Evolutionary conservation across 2,888 invertebrate species (phyloP).

Genomic region (Caenorhabditis sp.): DNA sequence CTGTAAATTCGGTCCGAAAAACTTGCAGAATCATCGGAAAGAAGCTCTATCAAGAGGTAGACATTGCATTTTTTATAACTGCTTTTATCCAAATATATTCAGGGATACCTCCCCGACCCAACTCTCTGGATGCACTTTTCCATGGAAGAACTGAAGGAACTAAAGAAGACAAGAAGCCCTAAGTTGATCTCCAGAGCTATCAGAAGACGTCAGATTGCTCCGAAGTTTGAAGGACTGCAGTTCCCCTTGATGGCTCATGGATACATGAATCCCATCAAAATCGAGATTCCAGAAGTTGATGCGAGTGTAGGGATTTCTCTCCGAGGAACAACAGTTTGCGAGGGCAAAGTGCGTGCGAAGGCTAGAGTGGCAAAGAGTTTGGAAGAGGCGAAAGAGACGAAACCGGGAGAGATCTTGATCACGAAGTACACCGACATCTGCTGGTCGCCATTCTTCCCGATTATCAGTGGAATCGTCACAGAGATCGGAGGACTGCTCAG

Average conservation of each 20-base stretch:
- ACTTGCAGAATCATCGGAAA: conserved; percentile 66
- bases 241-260: conserved; percentile 87
- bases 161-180: conserved; percentile 65
- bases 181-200: conserved; percentile 86
- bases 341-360: conserved; percentile 87
- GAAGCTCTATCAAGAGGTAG: conserved; percentile 62
- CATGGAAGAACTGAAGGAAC: conserved; percentile 83
- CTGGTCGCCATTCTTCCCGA: conserved; percentile 85
- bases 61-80: not conserved
- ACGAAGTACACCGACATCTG: conserved; percentile 85
- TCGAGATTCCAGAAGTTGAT: conserved; percentile 43
- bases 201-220: conserved; percentile 87
- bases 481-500: conserved; percentile 85
- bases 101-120: conserved; percentile 84
- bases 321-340: conserved; percentile 88
- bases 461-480: conserved; percentile 85
- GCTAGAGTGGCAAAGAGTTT: conserved; percentile 89
- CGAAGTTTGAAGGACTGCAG: conserved; percentile 86
- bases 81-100: conserved; percentile 5
- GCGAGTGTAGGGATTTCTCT: conserved; percentile 76
- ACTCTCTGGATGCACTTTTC: conserved; percentile 84
- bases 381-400: conserved; percentile 86
- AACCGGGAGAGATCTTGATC: conserved; percentile 84
- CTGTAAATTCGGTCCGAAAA: conserved; percentile 52
- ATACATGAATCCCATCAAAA: conserved; percentile 83